Evolutionary conservation across 2,113 vertebrate species (phyloP), one percentile per base, ranked within the genome.

Genomic region (Mesitornis unicolor): DNA sequence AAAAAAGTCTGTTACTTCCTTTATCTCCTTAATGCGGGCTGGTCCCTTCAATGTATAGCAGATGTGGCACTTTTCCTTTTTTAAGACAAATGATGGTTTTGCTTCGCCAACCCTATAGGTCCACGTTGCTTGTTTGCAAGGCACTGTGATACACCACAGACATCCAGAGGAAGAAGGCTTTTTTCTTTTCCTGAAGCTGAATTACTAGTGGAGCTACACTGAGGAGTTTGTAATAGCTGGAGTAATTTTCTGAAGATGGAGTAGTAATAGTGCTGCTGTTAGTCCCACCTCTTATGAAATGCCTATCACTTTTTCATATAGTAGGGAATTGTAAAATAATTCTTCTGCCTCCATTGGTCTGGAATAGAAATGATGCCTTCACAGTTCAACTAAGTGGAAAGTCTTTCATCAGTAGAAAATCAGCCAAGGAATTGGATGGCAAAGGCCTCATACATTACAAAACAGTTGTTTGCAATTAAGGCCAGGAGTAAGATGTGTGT

Each of bases 391-490:
- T 82, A 93, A 97, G 89, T 97, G 94, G 90, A 96, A 97, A 94
- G 84, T 82, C 89, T 94, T 95, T 96, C 85, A 94, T 97, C 87
- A 84, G 85, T 75, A 76, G 73, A 93, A 96, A 97, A 94, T 80
- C 93, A 96, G 24, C 80, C 76, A 90, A 96, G 69, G 92, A 96
- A 93, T 69, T 95, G 88, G 56, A 94, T 95, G 69, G 43, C 88
- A 93, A 90, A 93, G 36, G 33, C 69, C 57, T 96, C 69, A 92
- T 93, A 90, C 85, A 90, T 93, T 92, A 78, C 83, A 82, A 96
- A 93, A 94, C 83, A 95, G 83, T 96, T 95, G 86, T 94, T 93
- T 96, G 92, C 90, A 96, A 90, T 96, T 95, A 94, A 95, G 85
- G 50, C 63, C 43, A 74, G 50, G 64, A 96, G 83, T 96, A 89